Evolutionary conservation across 1,140 invertebrate genomes (phyloP), one percentile per base, ranked within the genome.

Genomic region (Bombus haemorrhoidalis): DNA sequence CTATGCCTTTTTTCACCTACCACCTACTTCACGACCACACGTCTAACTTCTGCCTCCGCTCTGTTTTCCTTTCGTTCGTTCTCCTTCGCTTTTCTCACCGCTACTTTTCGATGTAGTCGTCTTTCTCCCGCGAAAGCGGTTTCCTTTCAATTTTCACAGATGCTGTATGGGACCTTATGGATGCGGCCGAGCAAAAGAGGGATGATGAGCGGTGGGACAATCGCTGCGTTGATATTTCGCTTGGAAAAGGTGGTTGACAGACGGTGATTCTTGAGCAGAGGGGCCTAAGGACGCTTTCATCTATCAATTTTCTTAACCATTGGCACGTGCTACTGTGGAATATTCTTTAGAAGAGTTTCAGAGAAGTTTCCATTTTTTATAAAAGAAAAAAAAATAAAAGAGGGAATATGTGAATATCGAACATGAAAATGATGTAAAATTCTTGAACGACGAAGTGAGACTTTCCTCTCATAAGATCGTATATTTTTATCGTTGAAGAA

Each of bases 1-100:
- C 82, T 87, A 87, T 47, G 13, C 82, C 76, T 74, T 87, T 85
- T 84, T 62, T n/a, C 81, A 39, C 34, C 73, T 68, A 69, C 79
- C 79, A 66, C 86, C 72, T 64, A 57, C 80, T 22, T 62, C 73
- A 13, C 41, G 0, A 13, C 28, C 76, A 39, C 83, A 32, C 37
- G 43, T 37, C 22, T 3, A 1, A 73, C 28, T 69, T 25, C 71
- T 15, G 28, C 39, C 71, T 9, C 39, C 39, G 34, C 47, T 12
- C 8, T 9, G 18, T 59, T 28, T 43, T 18, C 37, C 28, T 66
- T 77, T 68, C 32, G 6, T 47, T 25, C 1, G 18, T 47, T 53
- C 32, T 75, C 34, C 18, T 18, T 13, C 41, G 75, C 71, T 53
- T 47, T 15, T 37, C 43, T 18, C 25, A 2, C 28, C 6, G 12